phyloP scores from a whole-genome alignment of 2,113 vertebrate species.

The Tachysurus vachellii region DNA sequence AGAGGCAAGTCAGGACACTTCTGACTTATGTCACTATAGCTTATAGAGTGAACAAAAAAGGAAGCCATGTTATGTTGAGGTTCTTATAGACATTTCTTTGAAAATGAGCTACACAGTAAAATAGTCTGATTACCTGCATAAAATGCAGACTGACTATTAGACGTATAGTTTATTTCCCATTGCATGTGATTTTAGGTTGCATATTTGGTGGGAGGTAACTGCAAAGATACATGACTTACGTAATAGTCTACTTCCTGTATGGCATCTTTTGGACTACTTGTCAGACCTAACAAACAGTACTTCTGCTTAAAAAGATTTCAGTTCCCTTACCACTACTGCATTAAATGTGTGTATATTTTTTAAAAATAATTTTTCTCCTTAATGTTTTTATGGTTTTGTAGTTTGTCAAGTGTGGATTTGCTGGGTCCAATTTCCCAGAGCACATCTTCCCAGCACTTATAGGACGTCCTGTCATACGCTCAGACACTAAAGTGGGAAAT shows the following conservation, averaged over 20 bases:
- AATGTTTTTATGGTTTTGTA: slow-evolving; percentile 59
- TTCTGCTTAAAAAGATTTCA: slow-evolving; percentile 8
- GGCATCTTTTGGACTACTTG: neutral
- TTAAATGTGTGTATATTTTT: neutral
- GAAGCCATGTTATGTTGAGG: neutral
- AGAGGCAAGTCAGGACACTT: slow-evolving; percentile 63
- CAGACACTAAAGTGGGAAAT: slow-evolving; percentile 92
- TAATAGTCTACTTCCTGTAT: neutral
- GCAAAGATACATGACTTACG: neutral
- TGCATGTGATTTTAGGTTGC: neutral
- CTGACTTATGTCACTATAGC: neutral
- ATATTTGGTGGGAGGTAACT: neutral
- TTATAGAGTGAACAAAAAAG: neutral
- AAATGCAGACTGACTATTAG: neutral
- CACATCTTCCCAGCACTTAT: slow-evolving; percentile 98
- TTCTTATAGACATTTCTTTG: neutral
- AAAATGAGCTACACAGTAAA: neutral
- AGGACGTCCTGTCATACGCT: slow-evolving; percentile 93
- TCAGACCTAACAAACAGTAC: neutral
- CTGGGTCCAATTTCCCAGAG: slow-evolving; percentile 96
- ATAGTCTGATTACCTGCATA: neutral
- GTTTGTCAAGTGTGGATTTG: slow-evolving; percentile 99
- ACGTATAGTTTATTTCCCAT: neutral
- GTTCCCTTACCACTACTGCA: neutral
- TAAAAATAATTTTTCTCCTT: neutral